Evolutionary conservation across 2,113 vertebrate species (phyloP).

Genomic region (Microcebus murinus): DNA sequence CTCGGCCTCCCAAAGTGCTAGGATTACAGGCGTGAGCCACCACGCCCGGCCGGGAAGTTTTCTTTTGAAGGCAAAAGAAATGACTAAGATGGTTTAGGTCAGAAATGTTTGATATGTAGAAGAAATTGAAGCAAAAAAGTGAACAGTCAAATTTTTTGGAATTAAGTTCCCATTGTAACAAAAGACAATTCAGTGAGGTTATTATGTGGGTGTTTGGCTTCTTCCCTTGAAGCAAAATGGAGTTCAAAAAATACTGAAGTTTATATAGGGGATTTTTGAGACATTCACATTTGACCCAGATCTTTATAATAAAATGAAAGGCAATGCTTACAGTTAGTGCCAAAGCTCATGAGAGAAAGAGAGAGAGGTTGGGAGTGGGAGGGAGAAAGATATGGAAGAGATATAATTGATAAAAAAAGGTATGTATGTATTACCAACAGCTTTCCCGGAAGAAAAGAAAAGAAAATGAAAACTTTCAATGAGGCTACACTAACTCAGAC

Average conservation of each 20-base stretch:
- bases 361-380: no score
- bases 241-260: neutral
- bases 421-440: neutral
- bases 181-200: neutral
- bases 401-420: no score
- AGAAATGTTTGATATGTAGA: neutral
- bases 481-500: neutral
- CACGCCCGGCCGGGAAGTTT: no score
- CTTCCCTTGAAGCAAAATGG: neutral
- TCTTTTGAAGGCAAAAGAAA: neutral
- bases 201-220: neutral
- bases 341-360: neutral
- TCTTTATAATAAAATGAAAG: neutral
- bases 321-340: neutral
- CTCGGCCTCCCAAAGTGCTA: no score
- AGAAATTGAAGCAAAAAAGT: neutral
- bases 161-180: neutral
- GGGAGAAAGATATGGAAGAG: no score
- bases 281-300: neutral
- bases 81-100: neutral
- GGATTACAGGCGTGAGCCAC: no score
- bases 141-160: neutral
- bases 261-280: neutral
- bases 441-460: neutral
- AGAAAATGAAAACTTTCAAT: neutral